Percentiles rank a stretch among this genome's conserved stretches.
Conservation (phyloP, 2,888 invertebrate genomes). For the Diloba caeruleocephala region DNA sequence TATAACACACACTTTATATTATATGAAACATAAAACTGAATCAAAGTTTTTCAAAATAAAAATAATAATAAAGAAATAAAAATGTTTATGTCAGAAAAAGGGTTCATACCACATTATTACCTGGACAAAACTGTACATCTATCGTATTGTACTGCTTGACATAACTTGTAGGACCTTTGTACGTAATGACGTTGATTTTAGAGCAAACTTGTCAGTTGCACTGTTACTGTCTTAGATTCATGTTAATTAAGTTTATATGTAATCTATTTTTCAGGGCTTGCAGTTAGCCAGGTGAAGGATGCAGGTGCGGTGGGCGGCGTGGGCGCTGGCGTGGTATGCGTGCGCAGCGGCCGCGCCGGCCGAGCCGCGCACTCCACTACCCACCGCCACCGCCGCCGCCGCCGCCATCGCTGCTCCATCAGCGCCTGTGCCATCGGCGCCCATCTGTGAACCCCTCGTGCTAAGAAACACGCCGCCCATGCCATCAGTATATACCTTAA, state of each 20-base stretch:
- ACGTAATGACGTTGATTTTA: too few species aligned
- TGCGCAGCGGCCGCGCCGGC: conserved; percentile 78
- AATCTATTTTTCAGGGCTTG: conserved; percentile 51
- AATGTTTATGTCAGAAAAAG: too few species aligned
- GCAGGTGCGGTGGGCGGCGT: conserved; percentile 69
- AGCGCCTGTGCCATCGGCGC: conserved; percentile 40
- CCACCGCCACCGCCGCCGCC: conserved; percentile 58
- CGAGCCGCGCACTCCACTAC: conserved; percentile 65
- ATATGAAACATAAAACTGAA: too few species aligned
- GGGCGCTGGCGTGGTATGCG: conserved; percentile 84
- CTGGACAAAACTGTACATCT: too few species aligned
- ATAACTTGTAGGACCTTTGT: too few species aligned
- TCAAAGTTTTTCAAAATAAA: too few species aligned
- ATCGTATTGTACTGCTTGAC: too few species aligned
- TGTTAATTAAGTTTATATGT: background rate
- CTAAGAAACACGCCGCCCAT: conserved; percentile 73
- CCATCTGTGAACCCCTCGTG: conserved; percentile 71
- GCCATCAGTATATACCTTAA: conserved; percentile 63
- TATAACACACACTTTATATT: too few species aligned
- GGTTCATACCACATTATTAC: too few species aligned
- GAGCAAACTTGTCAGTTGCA: too few species aligned
- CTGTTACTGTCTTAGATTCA: too few species aligned
- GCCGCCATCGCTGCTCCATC: conserved; percentile 25
- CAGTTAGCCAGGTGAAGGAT: conserved; percentile 72
- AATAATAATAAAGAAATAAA: too few species aligned